A percentile compares a stretch with the other conserved stretches of the same genome.
Conservation (phyloP, 2,797 vertebrate species). For the Danio tinwini region DNA sequence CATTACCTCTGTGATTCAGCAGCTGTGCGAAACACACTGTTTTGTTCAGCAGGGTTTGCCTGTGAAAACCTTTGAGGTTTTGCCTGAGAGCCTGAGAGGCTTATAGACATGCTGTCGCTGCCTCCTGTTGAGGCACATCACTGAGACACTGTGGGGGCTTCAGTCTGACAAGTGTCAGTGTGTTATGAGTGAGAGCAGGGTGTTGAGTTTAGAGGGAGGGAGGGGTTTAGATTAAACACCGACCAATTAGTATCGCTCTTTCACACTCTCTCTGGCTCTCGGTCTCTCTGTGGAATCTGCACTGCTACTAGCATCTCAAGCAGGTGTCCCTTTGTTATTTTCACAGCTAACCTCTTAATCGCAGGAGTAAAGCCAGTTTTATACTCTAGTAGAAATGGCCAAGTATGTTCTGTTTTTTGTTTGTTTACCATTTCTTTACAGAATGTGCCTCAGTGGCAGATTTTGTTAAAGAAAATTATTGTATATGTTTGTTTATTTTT, state of each 20-base stretch:
- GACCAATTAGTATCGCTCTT: constrained; percentile 21
- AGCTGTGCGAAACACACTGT: constrained; percentile 2
- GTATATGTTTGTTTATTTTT: neutral
- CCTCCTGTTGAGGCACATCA: constrained; percentile 40
- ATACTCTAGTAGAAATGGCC: neutral
- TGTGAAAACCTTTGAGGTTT: constrained; percentile 16
- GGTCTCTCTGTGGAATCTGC: constrained; percentile 51
- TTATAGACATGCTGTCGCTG: constrained; percentile 20
- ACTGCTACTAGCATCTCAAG: constrained; percentile 51
- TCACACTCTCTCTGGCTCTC: neutral
- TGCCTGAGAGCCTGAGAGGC: neutral
- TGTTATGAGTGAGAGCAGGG: constrained; percentile 44
- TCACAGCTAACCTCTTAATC: constrained; percentile 41
- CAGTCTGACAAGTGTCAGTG: constrained; percentile 31
- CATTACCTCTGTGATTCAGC: constrained; percentile 5
- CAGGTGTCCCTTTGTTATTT: constrained; percentile 54
- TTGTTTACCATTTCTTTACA: too few species aligned
- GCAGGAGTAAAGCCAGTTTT: constrained; percentile 18
- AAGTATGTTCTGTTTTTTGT: neutral
- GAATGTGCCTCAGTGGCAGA: too few species aligned
- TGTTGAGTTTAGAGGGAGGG: constrained; percentile 52
- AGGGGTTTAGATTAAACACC: constrained; percentile 34
- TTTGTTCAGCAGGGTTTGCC: constrained; percentile 16
- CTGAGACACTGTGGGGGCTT: constrained; percentile 9
- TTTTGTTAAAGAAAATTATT: neutral